These are phyloP conservation scores for Phalacrocorax brasilianus DNA, from an alignment of 2,113 vertebrate species.

Conservation along the genomic window DNA sequence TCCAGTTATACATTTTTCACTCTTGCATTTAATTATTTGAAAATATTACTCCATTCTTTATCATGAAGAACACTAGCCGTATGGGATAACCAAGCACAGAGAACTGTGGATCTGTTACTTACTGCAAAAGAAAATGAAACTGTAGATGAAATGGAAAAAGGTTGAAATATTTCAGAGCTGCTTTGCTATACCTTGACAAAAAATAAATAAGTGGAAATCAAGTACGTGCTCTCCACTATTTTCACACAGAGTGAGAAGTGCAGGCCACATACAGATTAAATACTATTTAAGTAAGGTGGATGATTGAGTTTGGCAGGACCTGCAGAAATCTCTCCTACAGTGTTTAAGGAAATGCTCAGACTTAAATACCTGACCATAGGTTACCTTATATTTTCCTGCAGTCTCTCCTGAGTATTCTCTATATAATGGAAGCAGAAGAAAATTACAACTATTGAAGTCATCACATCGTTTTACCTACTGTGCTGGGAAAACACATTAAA, in stretches of 20 bases:
- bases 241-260: not conserved
- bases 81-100: not conserved
- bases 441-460: not conserved
- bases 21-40: not conserved
- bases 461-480: not conserved
- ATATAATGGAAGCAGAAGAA: not conserved
- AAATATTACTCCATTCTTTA: not conserved
- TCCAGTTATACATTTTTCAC: not conserved
- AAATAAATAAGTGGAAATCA: not conserved
- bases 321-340: not conserved
- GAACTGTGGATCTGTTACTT: not conserved
- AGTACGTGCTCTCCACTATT: not conserved
- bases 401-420: not conserved
- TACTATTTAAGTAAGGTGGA: not conserved
- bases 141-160: not conserved
- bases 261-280: not conserved
- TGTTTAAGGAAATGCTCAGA: not conserved
- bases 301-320: not conserved
- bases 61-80: not conserved
- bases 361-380: not conserved
- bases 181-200: not conserved
- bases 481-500: not conserved
- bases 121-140: not conserved
- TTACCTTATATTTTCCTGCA: not conserved
- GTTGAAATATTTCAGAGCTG: not conserved